phyloP scores from a whole-genome alignment of 2,888 invertebrate species.

The Eupsilia transversa region DNA sequence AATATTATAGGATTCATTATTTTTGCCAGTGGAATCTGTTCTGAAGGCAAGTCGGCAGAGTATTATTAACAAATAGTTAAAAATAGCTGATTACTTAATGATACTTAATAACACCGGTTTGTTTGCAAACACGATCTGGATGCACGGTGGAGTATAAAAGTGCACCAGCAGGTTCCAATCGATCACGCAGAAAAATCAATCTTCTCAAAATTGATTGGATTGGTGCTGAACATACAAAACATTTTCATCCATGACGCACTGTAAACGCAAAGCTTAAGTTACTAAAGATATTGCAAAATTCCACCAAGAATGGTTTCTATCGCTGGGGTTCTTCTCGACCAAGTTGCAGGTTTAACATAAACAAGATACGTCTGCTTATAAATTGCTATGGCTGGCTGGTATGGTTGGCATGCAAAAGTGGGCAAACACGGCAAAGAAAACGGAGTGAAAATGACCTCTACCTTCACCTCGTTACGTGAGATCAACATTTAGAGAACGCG shows the following conservation, averaged over 20 bases:
- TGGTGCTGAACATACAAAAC: background rate
- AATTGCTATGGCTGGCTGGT: background rate
- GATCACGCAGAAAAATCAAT: background rate
- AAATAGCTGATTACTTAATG: too few relatives aligned
- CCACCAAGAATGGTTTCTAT: background rate
- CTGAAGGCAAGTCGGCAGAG: background rate
- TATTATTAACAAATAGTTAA: background rate
- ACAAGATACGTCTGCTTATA: background rate
- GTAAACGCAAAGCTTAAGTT: background rate
- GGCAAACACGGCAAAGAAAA: background rate
- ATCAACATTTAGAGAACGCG: conserved; percentile 2
- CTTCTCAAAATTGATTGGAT: background rate
- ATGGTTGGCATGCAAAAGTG: background rate
- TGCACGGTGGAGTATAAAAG: background rate
- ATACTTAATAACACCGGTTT: background rate
- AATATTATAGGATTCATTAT: too few relatives aligned
- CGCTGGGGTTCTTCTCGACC: too few relatives aligned
- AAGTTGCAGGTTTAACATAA: background rate
- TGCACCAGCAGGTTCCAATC: background rate
- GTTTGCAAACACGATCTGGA: background rate
- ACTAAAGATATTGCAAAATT: background rate
- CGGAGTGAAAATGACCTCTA: conserved; percentile 10
- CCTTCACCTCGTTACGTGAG: conserved; percentile 22
- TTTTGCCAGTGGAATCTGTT: background rate
- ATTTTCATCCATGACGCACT: background rate